Percentiles rank a stretch among this genome's conserved stretches.
These are phyloP conservation scores for Macrotis lagotis DNA, from an alignment of 2,113 vertebrate genomes.

Conservation along the genomic window DNA sequence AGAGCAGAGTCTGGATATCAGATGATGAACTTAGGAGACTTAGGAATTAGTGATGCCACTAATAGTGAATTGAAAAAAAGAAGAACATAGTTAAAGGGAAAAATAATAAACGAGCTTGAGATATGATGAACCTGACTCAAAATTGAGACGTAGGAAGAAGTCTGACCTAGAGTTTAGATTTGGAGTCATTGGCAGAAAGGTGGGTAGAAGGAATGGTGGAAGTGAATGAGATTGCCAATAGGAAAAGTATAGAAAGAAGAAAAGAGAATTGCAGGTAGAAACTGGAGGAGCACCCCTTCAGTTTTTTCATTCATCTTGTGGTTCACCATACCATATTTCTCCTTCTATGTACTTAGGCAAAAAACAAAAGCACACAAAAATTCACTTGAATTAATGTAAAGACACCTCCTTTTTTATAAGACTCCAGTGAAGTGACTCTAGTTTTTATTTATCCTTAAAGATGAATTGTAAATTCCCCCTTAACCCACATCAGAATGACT, in stretches of 20 bases:
- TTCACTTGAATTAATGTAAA: background rate
- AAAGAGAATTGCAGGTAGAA: background rate
- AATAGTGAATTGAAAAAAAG: background rate
- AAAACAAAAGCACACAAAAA: background rate
- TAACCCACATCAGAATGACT: too few species aligned
- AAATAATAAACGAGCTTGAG: background rate
- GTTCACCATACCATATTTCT: background rate
- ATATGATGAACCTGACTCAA: background rate
- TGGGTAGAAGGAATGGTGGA: too few species aligned
- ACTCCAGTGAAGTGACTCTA: too few species aligned
- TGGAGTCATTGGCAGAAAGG: too few species aligned
- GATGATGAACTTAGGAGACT: background rate
- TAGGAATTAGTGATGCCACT: background rate
- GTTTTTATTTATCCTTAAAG: too few species aligned
- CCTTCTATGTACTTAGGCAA: background rate
- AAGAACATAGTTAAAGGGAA: background rate
- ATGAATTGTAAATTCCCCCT: too few species aligned
- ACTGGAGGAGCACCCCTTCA: background rate
- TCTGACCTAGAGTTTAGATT: too few species aligned
- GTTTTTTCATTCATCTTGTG: background rate
- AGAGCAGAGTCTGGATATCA: background rate
- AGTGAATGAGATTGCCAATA: too few species aligned
- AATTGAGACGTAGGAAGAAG: too few species aligned
- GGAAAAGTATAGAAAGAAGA: background rate
- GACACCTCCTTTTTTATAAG: too few species aligned